Evolutionary conservation across 1,140 invertebrate genomes (phyloP).

Genomic region (Hirudo medicinalis): DNA sequence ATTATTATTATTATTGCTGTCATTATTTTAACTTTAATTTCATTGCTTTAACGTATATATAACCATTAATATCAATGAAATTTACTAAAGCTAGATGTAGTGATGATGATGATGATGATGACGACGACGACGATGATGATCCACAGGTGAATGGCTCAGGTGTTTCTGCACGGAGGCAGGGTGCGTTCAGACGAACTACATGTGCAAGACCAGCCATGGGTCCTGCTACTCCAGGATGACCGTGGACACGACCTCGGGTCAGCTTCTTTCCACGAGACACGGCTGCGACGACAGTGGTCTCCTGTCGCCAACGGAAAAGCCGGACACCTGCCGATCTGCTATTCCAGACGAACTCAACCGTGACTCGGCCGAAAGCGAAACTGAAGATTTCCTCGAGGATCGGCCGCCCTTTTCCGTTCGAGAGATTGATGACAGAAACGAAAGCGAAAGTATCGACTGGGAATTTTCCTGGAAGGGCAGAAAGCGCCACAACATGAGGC

Average conservation of each 20-base stretch:
- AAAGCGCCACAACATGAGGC: too few relatives aligned
- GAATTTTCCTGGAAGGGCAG: too few relatives aligned
- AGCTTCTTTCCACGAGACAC: background rate
- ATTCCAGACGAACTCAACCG: background rate
- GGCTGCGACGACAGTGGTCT: background rate
- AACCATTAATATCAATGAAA: too few relatives aligned
- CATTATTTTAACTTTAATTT: too few relatives aligned
- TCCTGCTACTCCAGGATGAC: conserved; percentile 9
- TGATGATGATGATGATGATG: background rate
- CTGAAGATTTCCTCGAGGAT: too few relatives aligned
- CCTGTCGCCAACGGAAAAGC: too few relatives aligned
- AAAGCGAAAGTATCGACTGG: too few relatives aligned
- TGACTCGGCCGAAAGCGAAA: background rate
- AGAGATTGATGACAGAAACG: too few relatives aligned
- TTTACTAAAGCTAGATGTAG: too few relatives aligned
- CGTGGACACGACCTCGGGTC: background rate
- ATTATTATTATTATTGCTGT: too few relatives aligned
- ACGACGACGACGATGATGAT: background rate
- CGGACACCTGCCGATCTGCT: background rate
- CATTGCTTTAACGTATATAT: too few relatives aligned
- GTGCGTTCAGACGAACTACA: conserved; percentile 10
- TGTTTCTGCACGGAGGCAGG: conserved; percentile 6
- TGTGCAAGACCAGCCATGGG: background rate
- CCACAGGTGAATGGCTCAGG: background rate
- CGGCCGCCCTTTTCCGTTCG: too few relatives aligned